A percentile compares a stretch with the other conserved stretches of the same genome.
These are phyloP conservation scores for Styela plicata DNA, from an alignment of 23 tunicate genomes.

Conservation along the genomic window DNA sequence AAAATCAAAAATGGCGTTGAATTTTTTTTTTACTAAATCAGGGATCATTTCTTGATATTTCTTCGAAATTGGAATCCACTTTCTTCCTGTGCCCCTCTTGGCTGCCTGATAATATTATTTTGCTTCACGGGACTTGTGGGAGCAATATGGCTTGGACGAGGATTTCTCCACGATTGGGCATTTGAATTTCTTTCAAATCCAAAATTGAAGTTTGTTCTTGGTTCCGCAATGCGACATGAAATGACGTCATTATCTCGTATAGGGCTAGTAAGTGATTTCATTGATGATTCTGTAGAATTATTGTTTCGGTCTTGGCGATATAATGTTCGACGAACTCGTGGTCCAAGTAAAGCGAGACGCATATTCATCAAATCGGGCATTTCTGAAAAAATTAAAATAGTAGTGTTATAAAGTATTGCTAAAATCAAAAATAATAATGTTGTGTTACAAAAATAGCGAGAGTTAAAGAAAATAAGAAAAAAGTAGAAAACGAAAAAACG, in stretches of 20 bases:
- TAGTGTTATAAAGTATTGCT: too few relatives aligned
- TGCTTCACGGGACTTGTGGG: not conserved
- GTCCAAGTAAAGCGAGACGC: slow-evolving; percentile 93
- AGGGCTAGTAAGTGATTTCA: not conserved
- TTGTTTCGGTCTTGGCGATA: slow-evolving; percentile 79
- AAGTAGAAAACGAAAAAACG: too few relatives aligned
- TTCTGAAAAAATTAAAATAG: slow-evolving; percentile 23
- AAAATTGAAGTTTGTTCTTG: not conserved
- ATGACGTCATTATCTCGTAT: not conserved
- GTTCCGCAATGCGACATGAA: not conserved
- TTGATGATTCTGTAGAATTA: not conserved
- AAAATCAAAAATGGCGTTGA: too few relatives aligned
- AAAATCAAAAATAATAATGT: too few relatives aligned
- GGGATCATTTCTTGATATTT: not conserved
- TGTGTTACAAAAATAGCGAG: too few relatives aligned
- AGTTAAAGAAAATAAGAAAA: too few relatives aligned
- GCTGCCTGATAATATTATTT: slow-evolving; percentile 37
- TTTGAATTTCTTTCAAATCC: not conserved
- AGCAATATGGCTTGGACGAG: not conserved
- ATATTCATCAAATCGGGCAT: slow-evolving; percentile 54
- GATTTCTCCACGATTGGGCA: not conserved
- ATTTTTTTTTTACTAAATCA: too few relatives aligned
- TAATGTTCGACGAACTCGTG: slow-evolving; percentile 85
- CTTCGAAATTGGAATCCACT: slow-evolving; percentile 7
- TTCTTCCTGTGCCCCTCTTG: slow-evolving; percentile 47